phyloP scores from a whole-genome alignment of 2,113 vertebrate species.

The Cheilinus undulatus region DNA sequence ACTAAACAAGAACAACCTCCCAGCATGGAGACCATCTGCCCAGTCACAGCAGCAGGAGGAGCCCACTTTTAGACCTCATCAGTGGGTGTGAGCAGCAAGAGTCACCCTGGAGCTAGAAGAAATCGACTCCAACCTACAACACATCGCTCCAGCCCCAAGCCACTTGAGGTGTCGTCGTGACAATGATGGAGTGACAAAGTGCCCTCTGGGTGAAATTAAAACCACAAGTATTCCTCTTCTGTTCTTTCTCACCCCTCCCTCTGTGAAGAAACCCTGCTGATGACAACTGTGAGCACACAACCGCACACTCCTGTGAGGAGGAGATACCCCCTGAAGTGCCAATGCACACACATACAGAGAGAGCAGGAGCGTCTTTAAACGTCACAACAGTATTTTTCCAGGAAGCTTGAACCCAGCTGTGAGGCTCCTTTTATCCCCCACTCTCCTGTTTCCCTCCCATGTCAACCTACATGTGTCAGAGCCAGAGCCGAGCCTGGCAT shows the following conservation, averaged over 20 bases:
- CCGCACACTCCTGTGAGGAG: conserved; percentile 37
- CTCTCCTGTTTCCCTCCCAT: conserved; percentile 18
- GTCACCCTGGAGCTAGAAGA: conserved; percentile 44
- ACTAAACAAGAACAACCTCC: conserved; percentile 27
- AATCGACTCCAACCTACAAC: conserved; percentile 44
- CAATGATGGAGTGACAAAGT: conserved; percentile 53
- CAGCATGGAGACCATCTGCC: conserved; percentile 55
- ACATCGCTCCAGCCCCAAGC: background rate
- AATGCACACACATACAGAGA: conserved; percentile 29
- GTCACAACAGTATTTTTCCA: conserved; percentile 8
- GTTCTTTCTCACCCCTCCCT: conserved; percentile 34
- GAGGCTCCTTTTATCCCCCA: conserved; percentile 4
- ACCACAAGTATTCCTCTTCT: conserved; percentile 25
- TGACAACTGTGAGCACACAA: conserved; percentile 21
- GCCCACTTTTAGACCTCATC: conserved; percentile 55
- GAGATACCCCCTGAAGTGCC: conserved; percentile 42
- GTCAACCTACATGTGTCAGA: conserved; percentile 30
- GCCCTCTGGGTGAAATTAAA: conserved; percentile 65
- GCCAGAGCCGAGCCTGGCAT: conserved; percentile 11
- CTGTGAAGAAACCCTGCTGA: conserved; percentile 42
- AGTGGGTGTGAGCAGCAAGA: conserved; percentile 40
- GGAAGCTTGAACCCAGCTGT: conserved; percentile 39
- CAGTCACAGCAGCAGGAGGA: conserved; percentile 48
- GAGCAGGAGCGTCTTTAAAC: conserved; percentile 34
- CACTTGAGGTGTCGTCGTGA: conserved; percentile 30